Evolutionary conservation across 2,113 vertebrate genomes (phyloP).

Genomic region (Salvator merianae): DNA sequence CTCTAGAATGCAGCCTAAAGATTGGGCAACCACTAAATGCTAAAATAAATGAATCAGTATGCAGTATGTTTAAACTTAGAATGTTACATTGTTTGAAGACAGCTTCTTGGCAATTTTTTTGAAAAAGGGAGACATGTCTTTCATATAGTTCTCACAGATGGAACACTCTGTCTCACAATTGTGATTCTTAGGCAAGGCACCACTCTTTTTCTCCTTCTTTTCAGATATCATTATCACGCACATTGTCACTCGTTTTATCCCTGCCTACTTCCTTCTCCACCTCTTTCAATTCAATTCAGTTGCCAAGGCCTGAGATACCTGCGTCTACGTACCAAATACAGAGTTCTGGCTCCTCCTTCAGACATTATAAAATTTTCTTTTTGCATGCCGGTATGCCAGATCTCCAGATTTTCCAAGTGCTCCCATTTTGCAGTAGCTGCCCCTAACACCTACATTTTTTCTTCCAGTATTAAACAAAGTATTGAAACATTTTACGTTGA

Average conservation of each 20-base stretch:
- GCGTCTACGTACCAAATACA: not conserved
- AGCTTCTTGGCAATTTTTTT: not conserved
- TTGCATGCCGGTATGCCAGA: not conserved
- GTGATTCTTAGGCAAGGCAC: not conserved
- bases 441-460: not conserved
- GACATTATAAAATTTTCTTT: not conserved
- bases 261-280: not conserved
- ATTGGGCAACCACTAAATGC: not conserved
- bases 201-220: not conserved
- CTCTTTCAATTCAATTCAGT: not conserved
- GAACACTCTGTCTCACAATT: not conserved
- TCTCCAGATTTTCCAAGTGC: not conserved
- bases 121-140: slow-evolving; percentile 1
- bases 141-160: not conserved
- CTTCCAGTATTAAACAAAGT: not conserved
- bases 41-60: not conserved
- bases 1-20: not conserved
- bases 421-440: not conserved
- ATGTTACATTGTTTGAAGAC: not conserved
- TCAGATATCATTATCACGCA: not conserved
- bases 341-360: not conserved
- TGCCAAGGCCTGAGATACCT: not conserved
- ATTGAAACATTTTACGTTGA: no score
- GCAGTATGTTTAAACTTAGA: rapidly evolving
- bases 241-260: not conserved